Percentiles rank a stretch among this genome's conserved stretches.
These are phyloP conservation scores for Drosophila tropicalis DNA, from an alignment of 1,140 invertebrate genomes.

Conservation along the genomic window DNA sequence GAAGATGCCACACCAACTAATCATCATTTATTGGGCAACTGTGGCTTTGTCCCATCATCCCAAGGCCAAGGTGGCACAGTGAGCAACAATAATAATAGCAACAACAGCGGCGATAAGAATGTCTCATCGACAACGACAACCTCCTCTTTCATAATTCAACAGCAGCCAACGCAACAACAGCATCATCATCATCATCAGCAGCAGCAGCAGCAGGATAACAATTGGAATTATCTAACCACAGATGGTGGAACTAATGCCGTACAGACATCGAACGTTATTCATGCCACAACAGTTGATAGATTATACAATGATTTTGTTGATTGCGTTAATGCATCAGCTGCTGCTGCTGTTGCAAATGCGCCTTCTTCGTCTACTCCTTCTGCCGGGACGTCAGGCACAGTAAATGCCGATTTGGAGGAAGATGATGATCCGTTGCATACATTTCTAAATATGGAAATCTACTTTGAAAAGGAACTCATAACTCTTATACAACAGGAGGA, in stretches of 20 bases:
- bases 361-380: constrained; percentile 15
- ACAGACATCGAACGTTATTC: constrained; percentile 39
- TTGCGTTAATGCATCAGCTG: constrained; percentile 52
- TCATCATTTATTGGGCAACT: constrained; percentile 47
- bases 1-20: constrained; percentile 51
- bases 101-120: constrained; percentile 46
- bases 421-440: constrained; percentile 80
- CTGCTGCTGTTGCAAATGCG: constrained; percentile 5
- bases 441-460: constrained; percentile 78
- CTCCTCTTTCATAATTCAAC: constrained; percentile 47
- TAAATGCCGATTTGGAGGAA: constrained; percentile 63
- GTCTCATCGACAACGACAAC: constrained; percentile 16
- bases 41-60: constrained; percentile 46
- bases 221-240: constrained; percentile 72
- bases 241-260: constrained; percentile 51
- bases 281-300: constrained; percentile 54
- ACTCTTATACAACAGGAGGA: constrained; percentile 73
- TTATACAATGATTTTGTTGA: constrained; percentile 73
- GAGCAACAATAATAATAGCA: background rate
- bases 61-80: constrained; percentile 16
- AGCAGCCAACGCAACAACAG: constrained; percentile 30
- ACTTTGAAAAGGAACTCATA: constrained; percentile 79
- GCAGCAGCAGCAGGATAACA: constrained; percentile 54
- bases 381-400: constrained; percentile 24
- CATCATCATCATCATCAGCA: constrained; percentile 22